phyloP scores from a whole-genome alignment of 2,888 invertebrate species.

The Philopedon plagiatum region DNA sequence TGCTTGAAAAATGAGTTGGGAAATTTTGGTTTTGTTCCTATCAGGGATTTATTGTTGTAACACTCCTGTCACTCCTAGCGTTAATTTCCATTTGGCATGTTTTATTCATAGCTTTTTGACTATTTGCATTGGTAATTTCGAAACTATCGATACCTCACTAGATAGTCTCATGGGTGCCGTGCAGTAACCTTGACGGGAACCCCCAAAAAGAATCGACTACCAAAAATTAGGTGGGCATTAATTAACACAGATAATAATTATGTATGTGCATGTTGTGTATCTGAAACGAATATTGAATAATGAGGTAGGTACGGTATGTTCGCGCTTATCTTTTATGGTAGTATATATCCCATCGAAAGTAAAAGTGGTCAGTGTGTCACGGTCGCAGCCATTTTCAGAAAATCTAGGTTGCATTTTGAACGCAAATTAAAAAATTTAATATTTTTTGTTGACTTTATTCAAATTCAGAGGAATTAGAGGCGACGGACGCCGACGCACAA shows the following conservation, averaged over 20 bases:
- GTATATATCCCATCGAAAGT: constrained; percentile 60
- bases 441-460: background rate
- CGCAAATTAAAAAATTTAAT: background rate
- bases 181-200: constrained; percentile 20
- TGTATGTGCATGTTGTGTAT: constrained; percentile 25
- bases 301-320: constrained; percentile 30
- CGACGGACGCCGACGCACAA: background rate
- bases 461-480: background rate
- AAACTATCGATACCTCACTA: background rate
- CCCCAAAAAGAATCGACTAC: constrained; percentile 21
- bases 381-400: constrained; percentile 36
- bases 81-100: too few relatives aligned
- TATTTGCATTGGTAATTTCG: too few relatives aligned
- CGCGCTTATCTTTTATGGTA: constrained; percentile 43
- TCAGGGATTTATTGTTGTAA: too few relatives aligned
- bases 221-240: constrained; percentile 37
- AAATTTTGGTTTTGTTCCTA: too few relatives aligned
- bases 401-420: constrained; percentile 31
- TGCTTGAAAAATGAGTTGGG: too few relatives aligned
- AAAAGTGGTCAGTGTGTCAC: constrained; percentile 62
- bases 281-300: constrained; percentile 40
- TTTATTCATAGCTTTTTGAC: too few relatives aligned
- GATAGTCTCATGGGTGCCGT: background rate
- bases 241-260: constrained; percentile 33
- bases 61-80: too few relatives aligned